Conservation (phyloP, 2,888 invertebrate genomes). For the Chymomyza amoena region DNA sequence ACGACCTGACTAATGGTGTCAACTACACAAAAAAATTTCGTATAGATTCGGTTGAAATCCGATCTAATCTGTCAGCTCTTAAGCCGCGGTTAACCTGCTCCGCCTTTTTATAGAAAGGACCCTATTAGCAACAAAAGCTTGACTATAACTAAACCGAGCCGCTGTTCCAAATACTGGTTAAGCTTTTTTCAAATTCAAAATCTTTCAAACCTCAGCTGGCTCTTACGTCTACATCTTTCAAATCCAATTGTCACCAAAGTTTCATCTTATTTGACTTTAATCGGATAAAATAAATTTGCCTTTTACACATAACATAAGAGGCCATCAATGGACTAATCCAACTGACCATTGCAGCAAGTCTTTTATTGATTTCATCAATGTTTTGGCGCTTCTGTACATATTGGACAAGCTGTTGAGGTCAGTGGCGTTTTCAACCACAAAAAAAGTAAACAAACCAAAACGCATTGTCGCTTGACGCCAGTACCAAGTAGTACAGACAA, state of each 20-base stretch:
- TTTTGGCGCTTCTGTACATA: conserved; percentile 11
- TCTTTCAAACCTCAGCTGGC: too few relatives aligned
- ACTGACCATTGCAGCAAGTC: not conserved
- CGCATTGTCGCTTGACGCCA: conserved; percentile 15
- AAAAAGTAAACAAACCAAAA: not conserved
- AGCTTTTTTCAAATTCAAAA: too few relatives aligned
- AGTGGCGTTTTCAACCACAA: not conserved
- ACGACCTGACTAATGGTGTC: too few relatives aligned
- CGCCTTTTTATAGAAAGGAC: too few relatives aligned
- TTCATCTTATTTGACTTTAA: not conserved
- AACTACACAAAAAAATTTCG: too few relatives aligned
- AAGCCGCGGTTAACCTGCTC: too few relatives aligned
- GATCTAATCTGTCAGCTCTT: too few relatives aligned
- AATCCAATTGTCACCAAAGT: not conserved
- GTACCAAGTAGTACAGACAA: conserved; percentile 2
- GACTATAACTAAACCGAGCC: too few relatives aligned
- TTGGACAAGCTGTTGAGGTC: conserved; percentile 16
- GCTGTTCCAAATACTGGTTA: too few relatives aligned
- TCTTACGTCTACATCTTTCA: not conserved
- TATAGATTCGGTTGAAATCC: too few relatives aligned
- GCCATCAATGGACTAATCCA: not conserved
- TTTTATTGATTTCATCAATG: not conserved
- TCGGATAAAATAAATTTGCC: not conserved
- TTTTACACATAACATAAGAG: not conserved
- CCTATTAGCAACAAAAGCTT: too few relatives aligned